Evolutionary conservation across 2,888 invertebrate species (phyloP), one percentile per base, ranked within the genome.

Genomic region (Lomographa bimaculata): DNA sequence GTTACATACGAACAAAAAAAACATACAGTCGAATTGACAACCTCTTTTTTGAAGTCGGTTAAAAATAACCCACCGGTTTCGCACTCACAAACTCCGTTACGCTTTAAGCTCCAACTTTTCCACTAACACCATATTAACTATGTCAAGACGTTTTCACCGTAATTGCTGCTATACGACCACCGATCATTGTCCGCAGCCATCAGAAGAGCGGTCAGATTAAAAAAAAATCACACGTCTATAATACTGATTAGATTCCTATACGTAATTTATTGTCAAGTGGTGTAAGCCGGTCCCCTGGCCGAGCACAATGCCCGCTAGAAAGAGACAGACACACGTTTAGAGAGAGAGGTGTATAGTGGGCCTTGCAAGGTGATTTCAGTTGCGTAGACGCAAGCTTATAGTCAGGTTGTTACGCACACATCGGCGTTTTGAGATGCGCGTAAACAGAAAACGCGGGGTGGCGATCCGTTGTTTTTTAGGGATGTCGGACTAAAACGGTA

Each of bases 321-420:
- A 3, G 71, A 60, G 76, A 75, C 54, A 29, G 58, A 26, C 20
- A 72, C 57, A 66, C 50, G 74, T 69, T 79, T 66, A 71, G 74
- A 85, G 58, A 42, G 82, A 79, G 84, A 85, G 58, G 54, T 71
- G 40, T 55, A 74, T 68, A 86, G 79, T 85, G 85, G 87, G 86
- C 89, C 89, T 89, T 89, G 89, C 89, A 89, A 89, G 89, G 89
- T 87, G 86, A 87, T 84, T 85, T 87, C 76, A 89, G 89, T 89
- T 84, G 89, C 84, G 82, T 79, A 73, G 72, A 80, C 87, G 89
- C 87, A 83, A 77, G 80, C 85, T 71, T 66, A 69, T 73, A 65
- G 81, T 73, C 80, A 82, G 83, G 86, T 83, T 82, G 86, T 81
- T 65, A 77, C 72, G 65, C 79, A 81, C 80, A 77, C 77, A 72